Base-by-base conservation (phyloP, 2,888 invertebrate species). In the Epinotia nisella region DNA sequence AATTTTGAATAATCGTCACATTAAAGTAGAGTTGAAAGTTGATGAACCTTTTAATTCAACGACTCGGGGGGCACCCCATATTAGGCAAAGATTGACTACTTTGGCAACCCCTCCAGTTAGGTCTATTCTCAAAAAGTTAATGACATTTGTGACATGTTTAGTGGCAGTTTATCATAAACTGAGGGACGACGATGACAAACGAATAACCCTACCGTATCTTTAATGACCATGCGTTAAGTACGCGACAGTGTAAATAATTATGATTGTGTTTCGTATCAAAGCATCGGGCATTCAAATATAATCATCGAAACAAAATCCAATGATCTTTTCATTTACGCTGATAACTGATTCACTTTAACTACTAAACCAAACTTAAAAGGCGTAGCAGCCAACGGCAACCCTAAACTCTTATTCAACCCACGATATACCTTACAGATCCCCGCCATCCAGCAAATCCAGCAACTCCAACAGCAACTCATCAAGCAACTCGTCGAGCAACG, bases 401-500 rank as follows among this genome's bases (percentile, higher is more conserved):
- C 1, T 35, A 2, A 35, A 41, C 19, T 7, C 17, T n/a, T 60
- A 60, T 15, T 62, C 15, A 62, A n/a, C 19, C 17, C 10, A 29
- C 24, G 5, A 17, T 9, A 3, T 29, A 21, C 41, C 11, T 61
- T 62, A 70, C 85, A 94, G 91, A 87, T 85, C 85, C 76, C 89
- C 90, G 41, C 90, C 91, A 17, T 92, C 92, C 75, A 94, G 94
- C 78, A 90, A 89, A 84, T 86, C 89, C 79, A 88, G 89, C 75
- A 94, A 94, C 80, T 88, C 90, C 21, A 89, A 86, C 80, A 89
- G 90, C 81, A 89, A 89, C 79, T 90, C 91, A 24, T 91, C 92
- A 0, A 91, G 89, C 82, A 90, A 88, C 81, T 91, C 91, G 70
- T 92, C 92, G 39, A 88, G 88, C 82, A 91, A 91, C 91, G 93